Percentiles rank a stretch among this genome's conserved stretches.
These are phyloP conservation scores for Hemibagrus guttatus DNA, from an alignment of 2,797 vertebrate genomes.

Conservation along the genomic window DNA sequence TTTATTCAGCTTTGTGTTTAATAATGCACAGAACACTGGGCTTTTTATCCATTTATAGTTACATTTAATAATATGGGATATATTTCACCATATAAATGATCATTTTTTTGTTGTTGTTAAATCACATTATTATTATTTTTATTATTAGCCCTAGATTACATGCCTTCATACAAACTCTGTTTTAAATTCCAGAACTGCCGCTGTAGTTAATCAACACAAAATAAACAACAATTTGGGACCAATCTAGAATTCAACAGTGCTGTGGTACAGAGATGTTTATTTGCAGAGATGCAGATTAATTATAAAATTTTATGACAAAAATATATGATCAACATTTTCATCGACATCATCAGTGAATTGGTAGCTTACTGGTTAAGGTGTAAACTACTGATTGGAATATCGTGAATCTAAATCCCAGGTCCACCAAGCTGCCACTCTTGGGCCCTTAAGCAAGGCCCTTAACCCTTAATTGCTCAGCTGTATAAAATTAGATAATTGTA, in stretches of 20 bases:
- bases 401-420: no score
- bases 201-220: neutral
- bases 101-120: neutral
- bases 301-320: no score
- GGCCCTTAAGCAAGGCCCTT: no score
- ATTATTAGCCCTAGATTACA: neutral
- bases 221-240: neutral
- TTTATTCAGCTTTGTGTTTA: neutral
- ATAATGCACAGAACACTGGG: neutral
- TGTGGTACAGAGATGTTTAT: neutral
- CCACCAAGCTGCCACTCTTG: no score
- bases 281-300: neutral
- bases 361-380: no score
- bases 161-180: neutral
- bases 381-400: no score
- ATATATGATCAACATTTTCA: no score
- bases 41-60: neutral
- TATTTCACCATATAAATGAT: neutral
- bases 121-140: neutral
- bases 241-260: neutral
- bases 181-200: neutral
- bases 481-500: no score
- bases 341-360: no score
- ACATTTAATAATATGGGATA: neutral
- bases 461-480: no score